A percentile compares a stretch with the other conserved stretches of the same genome.
Evolutionary conservation across 2,113 vertebrate species (phyloP).

Genomic region (Morphnarchus princeps): DNA sequence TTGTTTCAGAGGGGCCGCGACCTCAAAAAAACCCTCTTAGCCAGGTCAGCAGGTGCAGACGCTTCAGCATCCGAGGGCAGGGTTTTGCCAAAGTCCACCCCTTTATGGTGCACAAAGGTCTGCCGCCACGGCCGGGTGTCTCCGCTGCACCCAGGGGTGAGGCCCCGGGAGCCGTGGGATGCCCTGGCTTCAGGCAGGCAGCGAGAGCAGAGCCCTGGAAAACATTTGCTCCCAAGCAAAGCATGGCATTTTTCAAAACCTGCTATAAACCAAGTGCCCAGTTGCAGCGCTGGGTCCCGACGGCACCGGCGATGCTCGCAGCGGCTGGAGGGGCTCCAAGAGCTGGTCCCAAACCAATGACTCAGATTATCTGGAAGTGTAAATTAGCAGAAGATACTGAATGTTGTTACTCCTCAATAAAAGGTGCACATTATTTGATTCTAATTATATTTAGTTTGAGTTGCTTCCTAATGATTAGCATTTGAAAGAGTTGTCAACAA

Average conservation of each 20-base stretch:
- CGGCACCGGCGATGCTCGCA: accelerated
- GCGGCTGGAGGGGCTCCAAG: not conserved
- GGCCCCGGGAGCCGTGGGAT: accelerated
- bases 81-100: constrained; percentile 1
- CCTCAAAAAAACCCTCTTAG: not conserved
- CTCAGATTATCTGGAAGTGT: constrained; percentile 42
- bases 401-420: constrained; percentile 61
- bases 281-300: accelerated
- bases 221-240: not conserved
- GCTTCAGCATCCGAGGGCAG: not conserved
- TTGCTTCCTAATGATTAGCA: constrained; percentile 63
- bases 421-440: constrained; percentile 50
- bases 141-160: not conserved
- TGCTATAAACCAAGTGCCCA: not conserved
- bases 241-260: not conserved
- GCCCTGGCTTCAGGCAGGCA: accelerated
- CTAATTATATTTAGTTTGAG: constrained; percentile 53
- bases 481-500: constrained; percentile 69
- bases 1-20: not conserved
- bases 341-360: not conserved
- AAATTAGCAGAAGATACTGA: constrained; percentile 21
- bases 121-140: accelerated
- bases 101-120: constrained; percentile 17
- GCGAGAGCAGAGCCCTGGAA: not conserved
- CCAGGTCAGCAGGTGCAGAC: not conserved